phyloP scores from a whole-genome alignment of 2,797 vertebrate species.

The Xenopus petersii region DNA sequence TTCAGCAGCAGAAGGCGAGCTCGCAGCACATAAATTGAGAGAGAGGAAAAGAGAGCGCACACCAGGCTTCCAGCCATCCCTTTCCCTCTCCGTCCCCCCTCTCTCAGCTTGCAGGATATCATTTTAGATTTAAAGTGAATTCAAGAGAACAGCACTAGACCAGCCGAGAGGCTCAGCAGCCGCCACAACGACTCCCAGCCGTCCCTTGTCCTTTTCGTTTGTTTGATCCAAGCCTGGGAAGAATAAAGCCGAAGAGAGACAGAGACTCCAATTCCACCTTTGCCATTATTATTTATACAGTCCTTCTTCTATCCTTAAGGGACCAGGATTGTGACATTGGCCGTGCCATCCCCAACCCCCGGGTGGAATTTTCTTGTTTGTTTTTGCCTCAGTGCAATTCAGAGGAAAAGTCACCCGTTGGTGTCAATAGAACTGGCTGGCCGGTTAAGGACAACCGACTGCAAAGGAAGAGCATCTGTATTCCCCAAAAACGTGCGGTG shows the following conservation, averaged over 20 bases:
- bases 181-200: too few species aligned
- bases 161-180: conserved; percentile 50
- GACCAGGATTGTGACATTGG: too few species aligned
- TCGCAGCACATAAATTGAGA: conserved; percentile 83
- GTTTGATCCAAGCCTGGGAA: too few species aligned
- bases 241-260: conserved; percentile 23
- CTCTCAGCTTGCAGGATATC: conserved; percentile 74
- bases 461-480: conserved; percentile 37
- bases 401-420: conserved; percentile 54
- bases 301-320: too few species aligned
- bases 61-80: too few species aligned
- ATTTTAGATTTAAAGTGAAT: conserved; percentile 82
- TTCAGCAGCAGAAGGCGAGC: conserved; percentile 75
- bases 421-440: conserved; percentile 49
- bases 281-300: too few species aligned
- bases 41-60: conserved; percentile 56
- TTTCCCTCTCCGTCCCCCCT: neutral
- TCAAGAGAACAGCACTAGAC: conserved; percentile 69
- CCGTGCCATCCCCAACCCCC: too few species aligned
- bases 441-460: conserved; percentile 54
- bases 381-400: conserved; percentile 51
- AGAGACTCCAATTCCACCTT: neutral
- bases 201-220: too few species aligned
- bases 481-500: conserved; percentile 4
- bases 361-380: too few species aligned